Evolutionary conservation across 2,797 vertebrate genomes (phyloP).

Genomic region (Ibycter americanus): DNA sequence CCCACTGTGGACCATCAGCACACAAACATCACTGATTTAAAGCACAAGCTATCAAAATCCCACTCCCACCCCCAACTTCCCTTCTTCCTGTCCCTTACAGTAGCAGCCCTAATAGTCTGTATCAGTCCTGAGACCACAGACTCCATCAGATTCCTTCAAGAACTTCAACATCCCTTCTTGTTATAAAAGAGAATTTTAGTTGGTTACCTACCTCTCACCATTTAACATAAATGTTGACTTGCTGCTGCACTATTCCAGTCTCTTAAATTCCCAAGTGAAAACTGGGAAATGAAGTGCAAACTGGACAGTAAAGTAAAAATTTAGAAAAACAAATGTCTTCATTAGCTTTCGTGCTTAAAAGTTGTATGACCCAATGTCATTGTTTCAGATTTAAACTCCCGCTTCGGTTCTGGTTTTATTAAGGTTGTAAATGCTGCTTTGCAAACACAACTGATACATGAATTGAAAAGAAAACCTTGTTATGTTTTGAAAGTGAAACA

Average conservation of each 20-base stretch:
- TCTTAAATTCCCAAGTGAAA: neutral
- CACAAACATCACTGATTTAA: neutral
- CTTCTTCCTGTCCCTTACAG: neutral
- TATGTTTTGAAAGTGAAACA: neutral
- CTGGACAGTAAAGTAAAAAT: neutral
- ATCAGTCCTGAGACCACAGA: neutral
- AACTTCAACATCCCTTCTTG: neutral
- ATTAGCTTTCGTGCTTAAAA: neutral
- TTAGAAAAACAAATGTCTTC: neutral
- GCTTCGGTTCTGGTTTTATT: neutral
- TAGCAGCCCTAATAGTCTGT: neutral
- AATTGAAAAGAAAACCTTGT: neutral
- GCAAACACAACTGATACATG: neutral
- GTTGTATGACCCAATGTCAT: neutral
- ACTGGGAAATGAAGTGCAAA: neutral
- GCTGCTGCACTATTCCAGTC: neutral
- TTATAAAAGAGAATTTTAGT: neutral
- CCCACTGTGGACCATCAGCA: neutral
- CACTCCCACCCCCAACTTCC: fast-evolving
- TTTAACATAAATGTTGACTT: neutral
- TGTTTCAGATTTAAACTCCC: neutral
- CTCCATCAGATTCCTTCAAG: neutral
- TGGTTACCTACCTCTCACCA: neutral
- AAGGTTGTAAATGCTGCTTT: neutral
- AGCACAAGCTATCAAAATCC: neutral